Evolutionary conservation across 2,888 invertebrate genomes (phyloP), one percentile per base, ranked within the genome.

Genomic region (Drosophila yooni): DNA sequence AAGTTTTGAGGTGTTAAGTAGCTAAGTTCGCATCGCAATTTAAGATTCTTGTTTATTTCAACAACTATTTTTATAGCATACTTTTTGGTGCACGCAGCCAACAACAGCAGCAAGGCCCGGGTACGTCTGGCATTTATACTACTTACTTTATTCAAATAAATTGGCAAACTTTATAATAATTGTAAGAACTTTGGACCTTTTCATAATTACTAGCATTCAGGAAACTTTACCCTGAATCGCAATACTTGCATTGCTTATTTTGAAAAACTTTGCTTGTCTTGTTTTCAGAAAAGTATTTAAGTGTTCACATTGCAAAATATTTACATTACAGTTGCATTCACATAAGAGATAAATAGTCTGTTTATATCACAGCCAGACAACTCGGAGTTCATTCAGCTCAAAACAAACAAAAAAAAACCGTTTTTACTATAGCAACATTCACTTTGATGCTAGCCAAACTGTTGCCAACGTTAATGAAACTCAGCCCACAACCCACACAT

Each of bases 391-490:
- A 67, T 70, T 64, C 36, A 59, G 46, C 51, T 64, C 38, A 25
- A 62, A 56, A 62, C 0, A 31, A 10, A 33, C 21, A 38, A 33
- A 59, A 15, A 36, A 7, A 3, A 38, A 18, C 21, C 1, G 3
- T 46, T 50, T 51, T 59, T 36, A 40, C 29, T 10, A 10, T 51
- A 3, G 15, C 40, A 27, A 51, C 21, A 53, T 27, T 33, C n/a
- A 51, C 46, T 79, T 53, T 29, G 40, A 21, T 34, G 48, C 21
- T 33, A 33, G 18, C 27, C 58, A 80, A 80, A 54, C 71, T 68
- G 70, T 50, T 62, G 51, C 58, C 63, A 54, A 46, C 21, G 57
- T 58, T 64, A 67, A 65, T 65, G 38, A 13, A 2, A 2, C 33
- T 4, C 2, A 2, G 5, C 6, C 25, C 18, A 18, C 21, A 15